phyloP scores from a whole-genome alignment of 2,113 vertebrate species.

The Apteryx mantelli region DNA sequence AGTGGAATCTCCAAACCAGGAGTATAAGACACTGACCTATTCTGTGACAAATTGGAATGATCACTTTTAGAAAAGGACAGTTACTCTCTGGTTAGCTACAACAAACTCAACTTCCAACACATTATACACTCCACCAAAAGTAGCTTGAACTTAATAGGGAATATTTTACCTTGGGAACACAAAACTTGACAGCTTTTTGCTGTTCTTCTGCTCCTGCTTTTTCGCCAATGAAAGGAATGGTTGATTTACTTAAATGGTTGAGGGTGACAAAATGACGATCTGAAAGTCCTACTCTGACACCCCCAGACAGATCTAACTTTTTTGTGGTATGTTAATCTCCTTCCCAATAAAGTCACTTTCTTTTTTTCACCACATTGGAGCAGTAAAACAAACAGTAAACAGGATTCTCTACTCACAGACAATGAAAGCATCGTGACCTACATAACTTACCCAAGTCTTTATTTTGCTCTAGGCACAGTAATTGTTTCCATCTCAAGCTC shows the following conservation, averaged over 20 bases:
- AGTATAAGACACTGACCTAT: neutral
- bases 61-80: neutral
- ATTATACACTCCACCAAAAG: neutral
- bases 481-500: neutral
- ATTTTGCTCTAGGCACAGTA: neutral
- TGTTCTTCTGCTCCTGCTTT: neutral
- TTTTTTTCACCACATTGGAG: neutral
- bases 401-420: neutral
- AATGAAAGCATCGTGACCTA: neutral
- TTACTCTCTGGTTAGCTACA: neutral
- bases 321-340: neutral
- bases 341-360: neutral
- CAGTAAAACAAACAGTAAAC: neutral
- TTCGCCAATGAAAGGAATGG: neutral
- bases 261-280: neutral
- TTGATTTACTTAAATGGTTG: neutral
- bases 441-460: neutral
- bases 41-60: neutral
- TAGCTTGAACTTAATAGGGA: neutral
- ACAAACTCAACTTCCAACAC: neutral
- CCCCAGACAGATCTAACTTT: fast-evolving
- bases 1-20: fast-evolving
- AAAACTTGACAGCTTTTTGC: neutral
- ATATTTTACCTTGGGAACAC: neutral
- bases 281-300: fast-evolving